A percentile compares a stretch with the other conserved stretches of the same genome.
phyloP scores from a whole-genome alignment of 2,113 vertebrate genomes.

The Austrofundulus limnaeus region DNA sequence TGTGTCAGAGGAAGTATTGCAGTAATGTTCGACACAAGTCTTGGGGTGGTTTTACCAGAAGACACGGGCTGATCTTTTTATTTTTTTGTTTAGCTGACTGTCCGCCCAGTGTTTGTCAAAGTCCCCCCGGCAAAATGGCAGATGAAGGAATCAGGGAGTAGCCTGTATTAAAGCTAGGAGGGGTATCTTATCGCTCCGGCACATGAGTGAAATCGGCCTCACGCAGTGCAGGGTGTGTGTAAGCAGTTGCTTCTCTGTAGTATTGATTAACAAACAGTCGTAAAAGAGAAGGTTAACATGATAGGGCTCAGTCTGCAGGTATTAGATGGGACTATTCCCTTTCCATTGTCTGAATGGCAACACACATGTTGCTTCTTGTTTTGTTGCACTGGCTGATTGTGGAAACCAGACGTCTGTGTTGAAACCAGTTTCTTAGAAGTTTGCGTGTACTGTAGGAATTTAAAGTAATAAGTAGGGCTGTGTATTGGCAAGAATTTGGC shows the following conservation, averaged over 20 bases:
- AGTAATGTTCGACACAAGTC: background rate
- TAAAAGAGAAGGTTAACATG: constrained; percentile 6
- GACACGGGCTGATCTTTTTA: background rate
- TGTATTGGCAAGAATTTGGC: too few relatives aligned
- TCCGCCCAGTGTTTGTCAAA: background rate
- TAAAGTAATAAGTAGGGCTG: too few relatives aligned
- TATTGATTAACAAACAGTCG: constrained; percentile 59
- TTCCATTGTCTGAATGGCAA: background rate
- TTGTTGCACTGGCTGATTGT: background rate
- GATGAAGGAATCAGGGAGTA: constrained; percentile 38
- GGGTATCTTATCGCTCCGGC: constrained; percentile 58
- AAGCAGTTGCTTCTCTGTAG: constrained; percentile 4
- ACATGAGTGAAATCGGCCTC: constrained; percentile 55
- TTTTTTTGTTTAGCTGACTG: background rate
- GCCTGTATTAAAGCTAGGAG: constrained; percentile 26
- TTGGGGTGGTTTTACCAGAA: background rate
- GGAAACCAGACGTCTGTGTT: background rate
- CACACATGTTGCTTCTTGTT: background rate
- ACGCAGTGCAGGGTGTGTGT: constrained; percentile 55
- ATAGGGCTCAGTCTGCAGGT: background rate
- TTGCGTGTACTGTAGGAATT: too few relatives aligned
- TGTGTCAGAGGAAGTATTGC: background rate
- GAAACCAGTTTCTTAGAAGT: too few relatives aligned
- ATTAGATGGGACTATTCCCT: background rate
- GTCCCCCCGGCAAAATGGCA: background rate